phyloP scores from a whole-genome alignment of 1,140 invertebrate species.

The Dendroctonus ponderosae region DNA sequence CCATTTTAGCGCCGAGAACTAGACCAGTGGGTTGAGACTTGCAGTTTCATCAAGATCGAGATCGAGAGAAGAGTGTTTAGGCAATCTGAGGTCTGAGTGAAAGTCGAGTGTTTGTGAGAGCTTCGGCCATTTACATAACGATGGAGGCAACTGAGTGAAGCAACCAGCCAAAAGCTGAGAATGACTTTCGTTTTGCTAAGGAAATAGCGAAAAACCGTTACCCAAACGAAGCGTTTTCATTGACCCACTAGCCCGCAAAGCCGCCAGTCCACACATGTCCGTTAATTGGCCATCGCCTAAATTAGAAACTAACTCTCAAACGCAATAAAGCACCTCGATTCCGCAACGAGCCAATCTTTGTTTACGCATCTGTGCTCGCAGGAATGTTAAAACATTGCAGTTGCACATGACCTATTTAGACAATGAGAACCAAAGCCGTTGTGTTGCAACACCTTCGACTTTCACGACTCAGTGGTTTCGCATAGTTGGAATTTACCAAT shows the following conservation, averaged over 20 bases:
- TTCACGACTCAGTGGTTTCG: slow-evolving; percentile 3
- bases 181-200: background rate
- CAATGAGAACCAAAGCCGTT: slow-evolving; percentile 13
- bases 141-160: background rate
- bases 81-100: background rate
- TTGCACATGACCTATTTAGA: slow-evolving; percentile 18
- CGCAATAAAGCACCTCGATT: background rate
- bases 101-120: background rate
- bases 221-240: slow-evolving; percentile 15
- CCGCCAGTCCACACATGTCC: slow-evolving; percentile 2
- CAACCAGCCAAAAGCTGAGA: background rate
- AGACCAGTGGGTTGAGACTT: slow-evolving; percentile 1
- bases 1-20: slow-evolving; percentile 6
- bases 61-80: background rate
- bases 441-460: background rate
- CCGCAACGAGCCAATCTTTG: slow-evolving; percentile 2
- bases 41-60: slow-evolving; percentile 8
- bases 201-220: background rate
- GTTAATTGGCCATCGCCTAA: slow-evolving; percentile 11
- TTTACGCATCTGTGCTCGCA: slow-evolving; percentile 21
- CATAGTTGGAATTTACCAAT: slow-evolving; percentile 1
- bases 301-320: slow-evolving; percentile 10
- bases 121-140: background rate
- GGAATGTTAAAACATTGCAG: slow-evolving; percentile 13
- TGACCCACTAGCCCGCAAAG: slow-evolving; percentile 18